Evolutionary conservation across 2,113 vertebrate genomes (phyloP).

Genomic region (Monarcha castaneiventris): DNA sequence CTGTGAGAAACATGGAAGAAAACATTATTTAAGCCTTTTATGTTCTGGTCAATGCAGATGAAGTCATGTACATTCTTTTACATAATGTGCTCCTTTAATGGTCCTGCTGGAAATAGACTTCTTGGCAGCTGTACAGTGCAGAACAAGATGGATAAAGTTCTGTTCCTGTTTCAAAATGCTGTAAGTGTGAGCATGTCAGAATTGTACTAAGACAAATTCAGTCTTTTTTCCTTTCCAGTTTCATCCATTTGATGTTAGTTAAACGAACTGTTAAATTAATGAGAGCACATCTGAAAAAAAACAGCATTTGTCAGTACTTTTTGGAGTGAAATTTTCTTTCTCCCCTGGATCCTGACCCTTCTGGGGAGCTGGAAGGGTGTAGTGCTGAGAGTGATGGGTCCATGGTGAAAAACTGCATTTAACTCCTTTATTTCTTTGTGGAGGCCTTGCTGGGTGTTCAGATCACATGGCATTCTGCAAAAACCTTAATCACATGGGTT

Average conservation of each 20-base stretch:
- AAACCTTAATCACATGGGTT: neutral
- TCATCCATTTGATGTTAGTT: neutral
- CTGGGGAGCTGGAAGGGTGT: neutral
- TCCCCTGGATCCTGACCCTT: neutral
- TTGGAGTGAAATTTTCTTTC: neutral
- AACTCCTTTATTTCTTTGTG: neutral
- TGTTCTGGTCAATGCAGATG: slow-evolving; percentile 18
- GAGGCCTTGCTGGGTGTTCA: neutral
- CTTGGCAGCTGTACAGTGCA: slow-evolving; percentile 16
- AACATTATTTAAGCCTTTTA: slow-evolving; percentile 6
- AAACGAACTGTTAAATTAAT: neutral
- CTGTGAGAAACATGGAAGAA: neutral
- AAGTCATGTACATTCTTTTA: slow-evolving; percentile 20
- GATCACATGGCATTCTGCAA: neutral
- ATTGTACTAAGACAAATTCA: neutral
- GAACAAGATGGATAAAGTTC: neutral
- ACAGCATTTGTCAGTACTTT: neutral
- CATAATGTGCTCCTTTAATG: neutral
- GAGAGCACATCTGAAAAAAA: neutral
- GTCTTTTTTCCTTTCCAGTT: neutral
- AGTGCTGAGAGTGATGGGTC: neutral
- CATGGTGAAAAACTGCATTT: neutral
- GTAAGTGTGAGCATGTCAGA: neutral
- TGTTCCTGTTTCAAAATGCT: neutral
- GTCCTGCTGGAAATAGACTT: slow-evolving; percentile 5